Evolutionary conservation across 2,797 vertebrate genomes (phyloP).

Genomic region (Tiaroga cobitis): DNA sequence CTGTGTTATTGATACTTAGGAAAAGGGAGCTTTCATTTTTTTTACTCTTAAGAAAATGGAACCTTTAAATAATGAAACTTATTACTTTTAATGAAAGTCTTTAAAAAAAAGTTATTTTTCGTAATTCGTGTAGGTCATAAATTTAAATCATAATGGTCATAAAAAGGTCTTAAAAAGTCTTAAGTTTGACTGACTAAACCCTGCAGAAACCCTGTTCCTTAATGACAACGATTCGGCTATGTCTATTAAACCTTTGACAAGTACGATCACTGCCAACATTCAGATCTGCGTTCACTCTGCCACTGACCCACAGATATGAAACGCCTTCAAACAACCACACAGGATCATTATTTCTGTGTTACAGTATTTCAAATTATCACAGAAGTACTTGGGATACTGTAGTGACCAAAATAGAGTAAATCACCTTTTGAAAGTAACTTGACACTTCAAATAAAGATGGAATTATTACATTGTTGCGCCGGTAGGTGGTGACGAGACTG

Average conservation of each 20-base stretch:
- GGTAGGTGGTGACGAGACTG: background rate
- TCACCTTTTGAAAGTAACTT: background rate
- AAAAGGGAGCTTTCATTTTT: no score
- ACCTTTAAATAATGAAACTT: no score
- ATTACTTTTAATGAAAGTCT: no score
- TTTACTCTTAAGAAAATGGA: no score
- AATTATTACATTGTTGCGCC: background rate
- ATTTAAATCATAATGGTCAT: no score
- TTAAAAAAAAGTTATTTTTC: no score
- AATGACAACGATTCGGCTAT: background rate
- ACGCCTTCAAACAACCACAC: background rate
- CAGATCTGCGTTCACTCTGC: background rate
- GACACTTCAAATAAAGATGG: background rate
- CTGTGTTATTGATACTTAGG: no score
- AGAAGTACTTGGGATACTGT: background rate
- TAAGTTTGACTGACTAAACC: no score
- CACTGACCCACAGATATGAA: background rate
- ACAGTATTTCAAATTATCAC: background rate
- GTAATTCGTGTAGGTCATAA: no score
- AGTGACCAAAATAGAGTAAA: background rate
- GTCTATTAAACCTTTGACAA: background rate
- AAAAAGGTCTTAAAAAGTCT: no score
- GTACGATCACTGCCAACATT: background rate
- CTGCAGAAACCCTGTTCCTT: no score
- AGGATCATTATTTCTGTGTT: background rate